These are phyloP conservation scores for Dasypogon diadema DNA, from an alignment of 2,888 invertebrate species.

Conservation along the genomic window DNA sequence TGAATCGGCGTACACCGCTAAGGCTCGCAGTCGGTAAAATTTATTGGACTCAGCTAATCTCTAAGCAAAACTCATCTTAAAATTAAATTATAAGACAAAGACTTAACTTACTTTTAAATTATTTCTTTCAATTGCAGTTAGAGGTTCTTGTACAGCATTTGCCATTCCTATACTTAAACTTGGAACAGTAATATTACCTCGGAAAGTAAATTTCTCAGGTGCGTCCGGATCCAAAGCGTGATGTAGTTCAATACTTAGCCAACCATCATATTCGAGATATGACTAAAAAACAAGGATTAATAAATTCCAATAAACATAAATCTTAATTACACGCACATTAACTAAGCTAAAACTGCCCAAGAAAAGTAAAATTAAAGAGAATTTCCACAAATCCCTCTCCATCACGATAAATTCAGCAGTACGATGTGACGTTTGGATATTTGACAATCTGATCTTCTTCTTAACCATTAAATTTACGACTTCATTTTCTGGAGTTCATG, in stretches of 20 bases:
- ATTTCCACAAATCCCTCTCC: neutral
- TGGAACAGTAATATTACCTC: slow-evolving; percentile 79
- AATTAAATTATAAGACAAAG: neutral
- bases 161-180: slow-evolving; percentile 77
- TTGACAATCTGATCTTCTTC: neutral
- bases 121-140: slow-evolving; percentile 72
- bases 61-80: slow-evolving; percentile 64
- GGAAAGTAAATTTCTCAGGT: slow-evolving; percentile 72
- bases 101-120: slow-evolving; percentile 70
- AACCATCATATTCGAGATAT: slow-evolving; percentile 80
- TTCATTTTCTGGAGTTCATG: no score
- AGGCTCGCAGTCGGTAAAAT: slow-evolving; percentile 80
- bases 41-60: slow-evolving; percentile 76
- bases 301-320: neutral
- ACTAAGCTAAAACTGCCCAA: neutral
- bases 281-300: slow-evolving; percentile 66
- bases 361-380: neutral
- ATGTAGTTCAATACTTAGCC: slow-evolving; percentile 77
- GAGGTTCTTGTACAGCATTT: slow-evolving; percentile 73
- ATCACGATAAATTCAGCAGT: no score
- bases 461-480: no score
- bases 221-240: slow-evolving; percentile 74
- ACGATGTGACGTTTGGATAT: no score
- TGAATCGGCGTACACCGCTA: slow-evolving; percentile 77
- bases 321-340: neutral